Conservation (phyloP, 2,888 invertebrate species). For the Chouioia cunea region DNA sequence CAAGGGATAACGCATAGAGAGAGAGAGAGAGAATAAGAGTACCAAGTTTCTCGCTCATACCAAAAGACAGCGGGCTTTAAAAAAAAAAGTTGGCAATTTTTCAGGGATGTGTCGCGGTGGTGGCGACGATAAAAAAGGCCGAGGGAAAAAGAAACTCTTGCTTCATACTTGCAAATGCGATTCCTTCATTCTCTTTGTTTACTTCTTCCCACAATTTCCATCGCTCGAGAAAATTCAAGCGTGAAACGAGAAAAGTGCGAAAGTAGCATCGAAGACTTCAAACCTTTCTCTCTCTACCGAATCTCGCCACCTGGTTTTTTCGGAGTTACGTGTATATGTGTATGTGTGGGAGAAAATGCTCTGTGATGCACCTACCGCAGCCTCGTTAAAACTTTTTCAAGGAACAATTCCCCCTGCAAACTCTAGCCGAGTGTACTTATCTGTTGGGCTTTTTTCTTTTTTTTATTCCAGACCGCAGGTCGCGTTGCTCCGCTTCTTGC, state of each 20-base stretch:
- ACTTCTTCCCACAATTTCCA: constrained; percentile 40
- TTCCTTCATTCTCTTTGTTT: constrained; percentile 44
- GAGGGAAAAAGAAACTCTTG: constrained; percentile 9
- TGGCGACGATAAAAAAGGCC: constrained; percentile 18
- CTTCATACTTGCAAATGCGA: constrained; percentile 39
- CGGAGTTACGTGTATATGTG: constrained; percentile 22
- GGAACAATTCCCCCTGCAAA: constrained; percentile 39
- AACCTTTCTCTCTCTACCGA: constrained; percentile 22
- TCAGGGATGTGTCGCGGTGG: constrained; percentile 28
- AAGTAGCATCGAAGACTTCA: constrained; percentile 48
- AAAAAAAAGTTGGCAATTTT: constrained; percentile 31
- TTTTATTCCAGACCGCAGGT: constrained; percentile 1
- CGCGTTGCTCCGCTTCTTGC: constrained; percentile 13
- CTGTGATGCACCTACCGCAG: constrained; percentile 29
- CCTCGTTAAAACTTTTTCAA: constrained; percentile 64
- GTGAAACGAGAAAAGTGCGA: constrained; percentile 52
- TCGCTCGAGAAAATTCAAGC: constrained; percentile 50
- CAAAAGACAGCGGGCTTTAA: too few relatives aligned
- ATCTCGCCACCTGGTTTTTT: constrained; percentile 22
- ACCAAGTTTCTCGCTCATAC: too few relatives aligned
- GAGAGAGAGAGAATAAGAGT: too few relatives aligned
- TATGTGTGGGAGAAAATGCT: too few relatives aligned
- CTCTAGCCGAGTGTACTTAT: neutral
- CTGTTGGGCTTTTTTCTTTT: neutral
- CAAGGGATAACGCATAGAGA: too few relatives aligned